Base-by-base conservation (phyloP, 1,140 invertebrate species). In the Pseudomyrmex pallidus region DNA sequence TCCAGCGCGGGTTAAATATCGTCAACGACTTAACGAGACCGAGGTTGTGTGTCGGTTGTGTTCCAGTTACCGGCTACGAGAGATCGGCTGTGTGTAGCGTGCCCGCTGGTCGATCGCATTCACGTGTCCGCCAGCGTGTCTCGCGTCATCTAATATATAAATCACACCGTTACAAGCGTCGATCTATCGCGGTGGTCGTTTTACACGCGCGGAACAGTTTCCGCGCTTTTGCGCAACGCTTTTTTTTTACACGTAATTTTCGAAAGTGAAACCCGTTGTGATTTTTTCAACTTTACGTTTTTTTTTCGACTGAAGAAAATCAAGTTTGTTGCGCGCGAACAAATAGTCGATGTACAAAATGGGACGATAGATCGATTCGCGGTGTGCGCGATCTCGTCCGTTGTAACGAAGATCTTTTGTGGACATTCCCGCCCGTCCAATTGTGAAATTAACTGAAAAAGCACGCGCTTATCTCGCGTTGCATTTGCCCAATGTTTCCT, bases 1-100 rank as follows among this genome's bases (percentile, higher is more conserved):
- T 44, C 35, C 46, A 15, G 44, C 35, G 52, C 63, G 67, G 59
- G 61, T 77, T 74, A 88, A 88, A 88, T 85, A 82, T 88, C 77
- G 56, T 64, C 48, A 59, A 35, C 15, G 66, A 62, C 20, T 76
- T 63, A 77, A 88, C 83, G 83, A 73, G 86, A 63, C 64, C 74
- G 54, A 17, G 48, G 20, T 54, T 22, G 57, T 25, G 84, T 54
- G 66, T 44, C 50, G 72, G 35, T 35, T 35, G 25, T 57, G 64
- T 84, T 64, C 83, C 20, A 54, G 15, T 57, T 10, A 61, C 57
- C 57, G 78, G 61, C 52, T 57, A 13, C n/a, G 72, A 67, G 5
- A 35, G 35, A 35, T 35, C 5, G 2, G 25, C 61, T 54, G 9
- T 48, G 9, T 48, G 7, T 44, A 10, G 80, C 35, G 25, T 59